Percentiles rank a stretch among this genome's conserved stretches.
Evolutionary conservation across 2,888 invertebrate genomes (phyloP).

Genomic region (Latheticus oryzae): DNA sequence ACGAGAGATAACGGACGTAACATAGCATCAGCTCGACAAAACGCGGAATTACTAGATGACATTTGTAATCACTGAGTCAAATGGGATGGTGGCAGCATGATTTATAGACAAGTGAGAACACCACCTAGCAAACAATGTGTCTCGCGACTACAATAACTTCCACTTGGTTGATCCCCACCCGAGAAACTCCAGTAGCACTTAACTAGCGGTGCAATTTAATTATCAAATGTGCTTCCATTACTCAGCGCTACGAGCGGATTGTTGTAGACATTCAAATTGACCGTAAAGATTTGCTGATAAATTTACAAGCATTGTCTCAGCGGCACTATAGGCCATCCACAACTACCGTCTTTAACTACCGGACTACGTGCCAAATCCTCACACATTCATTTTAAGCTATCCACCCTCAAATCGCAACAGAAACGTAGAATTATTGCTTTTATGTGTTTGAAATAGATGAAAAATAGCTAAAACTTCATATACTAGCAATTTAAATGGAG

Average conservation of each 20-base stretch:
- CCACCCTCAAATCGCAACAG: constrained; percentile 9
- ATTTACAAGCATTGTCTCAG: constrained; percentile 57
- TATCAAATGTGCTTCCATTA: constrained; percentile 63
- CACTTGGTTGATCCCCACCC: constrained; percentile 53
- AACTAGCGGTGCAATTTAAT: constrained; percentile 61
- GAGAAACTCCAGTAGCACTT: constrained; percentile 50
- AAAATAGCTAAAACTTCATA: constrained; percentile 12
- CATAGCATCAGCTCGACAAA: constrained; percentile 47
- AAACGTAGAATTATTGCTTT: constrained; percentile 4
- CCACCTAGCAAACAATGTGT: constrained; percentile 59
- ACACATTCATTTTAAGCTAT: constrained; percentile 23
- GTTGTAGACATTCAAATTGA: constrained; percentile 62
- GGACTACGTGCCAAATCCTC: constrained; percentile 36
- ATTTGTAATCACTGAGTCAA: constrained; percentile 62
- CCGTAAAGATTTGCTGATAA: constrained; percentile 62
- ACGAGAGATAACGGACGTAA: constrained; percentile 42
- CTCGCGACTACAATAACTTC: constrained; percentile 59
- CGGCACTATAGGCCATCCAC: constrained; percentile 35
- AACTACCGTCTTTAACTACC: constrained; percentile 29
- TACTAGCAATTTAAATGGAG: constrained; percentile 39
- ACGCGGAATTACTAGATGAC: constrained; percentile 60
- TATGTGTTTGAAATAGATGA: constrained; percentile 7
- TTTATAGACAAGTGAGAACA: constrained; percentile 59
- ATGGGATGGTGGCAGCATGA: constrained; percentile 60
- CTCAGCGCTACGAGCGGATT: constrained; percentile 59